Evolutionary conservation across 2,113 vertebrate genomes (phyloP), one percentile per base, ranked within the genome.

Genomic region (Hydropotes inermis): DNA sequence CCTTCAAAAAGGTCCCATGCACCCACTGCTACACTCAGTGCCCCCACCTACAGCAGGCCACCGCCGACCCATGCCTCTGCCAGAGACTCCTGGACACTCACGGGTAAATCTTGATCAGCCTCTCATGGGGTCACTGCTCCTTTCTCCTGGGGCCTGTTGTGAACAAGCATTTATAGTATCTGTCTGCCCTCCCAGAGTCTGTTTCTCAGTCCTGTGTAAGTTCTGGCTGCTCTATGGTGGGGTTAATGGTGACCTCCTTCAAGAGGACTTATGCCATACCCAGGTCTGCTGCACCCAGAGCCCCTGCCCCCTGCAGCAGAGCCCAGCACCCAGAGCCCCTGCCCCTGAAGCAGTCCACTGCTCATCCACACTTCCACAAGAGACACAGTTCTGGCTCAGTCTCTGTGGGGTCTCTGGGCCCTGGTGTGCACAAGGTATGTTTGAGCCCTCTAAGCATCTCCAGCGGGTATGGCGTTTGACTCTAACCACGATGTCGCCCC

Each of bases 1-100:
- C 14, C 60, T 61, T 16, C 54, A 8, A 23, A 23, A 55, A 55
- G 7, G 7, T 3, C 54, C 55, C 55, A 57, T 57, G 21, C 8
- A 57, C 0, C 3, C 55, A 57, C 55, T 57, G 55, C 21, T 25
- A 4, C 55, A 10, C 55, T 57, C 15, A n/a, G 15, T 33, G 61
- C 15, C 61, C 61, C 61, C 15, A 64, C 61, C 30, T 33, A 33
- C 30, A 64, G 15, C 30, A 33, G 28, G 60, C 30, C 30, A 33
- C 30, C 1, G 7, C 30, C 0, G 3, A 33, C 30, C 16, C 61
- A 64, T 0, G 1, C 61, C 15, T 64, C 61, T 8, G 30, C 61
- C 3, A 17, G 61, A 64, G 61, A n/a, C 61, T 33, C 30, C 3
- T 64, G 61, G 61, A 4, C 7, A 64, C 61, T 64, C 30, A 33